Percentiles rank a stretch among this genome's conserved stretches.
Conservation (phyloP, 1,140 invertebrate genomes). For the Bombus pascuorum region DNA sequence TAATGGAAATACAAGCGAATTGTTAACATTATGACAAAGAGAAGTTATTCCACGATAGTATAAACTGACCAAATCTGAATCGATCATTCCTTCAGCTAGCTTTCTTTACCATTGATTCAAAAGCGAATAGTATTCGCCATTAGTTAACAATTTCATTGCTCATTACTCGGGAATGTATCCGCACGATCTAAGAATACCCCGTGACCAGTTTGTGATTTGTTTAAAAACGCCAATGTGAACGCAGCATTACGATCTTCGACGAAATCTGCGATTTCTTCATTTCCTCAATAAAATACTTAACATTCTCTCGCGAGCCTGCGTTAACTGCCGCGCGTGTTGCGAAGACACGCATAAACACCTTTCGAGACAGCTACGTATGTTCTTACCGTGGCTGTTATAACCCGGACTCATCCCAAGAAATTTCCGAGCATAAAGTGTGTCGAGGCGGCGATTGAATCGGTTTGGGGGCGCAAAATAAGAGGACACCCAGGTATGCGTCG, state of each 20-base stretch:
- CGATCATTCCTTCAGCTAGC: too few relatives aligned
- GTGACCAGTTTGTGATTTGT: too few relatives aligned
- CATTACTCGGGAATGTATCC: too few relatives aligned
- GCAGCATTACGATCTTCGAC: background rate
- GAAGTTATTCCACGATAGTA: too few relatives aligned
- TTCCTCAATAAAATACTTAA: background rate
- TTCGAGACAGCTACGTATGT: conserved; percentile 2
- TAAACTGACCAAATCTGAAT: too few relatives aligned
- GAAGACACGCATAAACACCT: background rate
- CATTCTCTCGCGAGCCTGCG: background rate
- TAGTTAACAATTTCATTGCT: too few relatives aligned
- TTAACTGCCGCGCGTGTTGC: conserved; percentile 8
- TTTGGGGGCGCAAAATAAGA: background rate
- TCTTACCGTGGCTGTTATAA: background rate
- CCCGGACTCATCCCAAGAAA: background rate
- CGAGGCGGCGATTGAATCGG: conserved; percentile 3
- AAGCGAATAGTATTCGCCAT: too few relatives aligned
- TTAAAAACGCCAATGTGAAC: background rate
- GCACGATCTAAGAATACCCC: too few relatives aligned
- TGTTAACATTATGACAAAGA: too few relatives aligned
- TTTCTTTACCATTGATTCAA: too few relatives aligned
- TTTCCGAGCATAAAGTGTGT: conserved; percentile 8
- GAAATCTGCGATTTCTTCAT: background rate
- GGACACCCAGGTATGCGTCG: conserved; percentile 17
- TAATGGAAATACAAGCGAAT: too few relatives aligned